phyloP scores from a whole-genome alignment of 2,797 vertebrate genomes.

The Melanotaenia pygmaea region DNA sequence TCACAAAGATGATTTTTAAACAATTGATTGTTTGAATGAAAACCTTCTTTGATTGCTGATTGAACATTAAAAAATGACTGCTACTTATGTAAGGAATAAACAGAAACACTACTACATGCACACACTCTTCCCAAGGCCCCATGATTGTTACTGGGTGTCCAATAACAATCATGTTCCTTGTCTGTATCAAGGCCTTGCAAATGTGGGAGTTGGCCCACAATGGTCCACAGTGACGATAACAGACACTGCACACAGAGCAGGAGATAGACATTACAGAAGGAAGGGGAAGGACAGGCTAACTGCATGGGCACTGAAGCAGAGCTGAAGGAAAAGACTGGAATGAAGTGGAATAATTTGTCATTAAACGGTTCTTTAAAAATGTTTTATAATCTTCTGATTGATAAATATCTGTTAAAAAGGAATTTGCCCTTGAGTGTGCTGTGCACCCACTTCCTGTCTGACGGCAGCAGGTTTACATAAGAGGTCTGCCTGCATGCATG shows the following conservation, averaged over 20 bases:
- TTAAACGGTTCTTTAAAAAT: slow-evolving; percentile 7
- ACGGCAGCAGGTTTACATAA: slow-evolving; percentile 28
- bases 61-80: not conserved
- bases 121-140: slow-evolving; percentile 21
- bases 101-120: slow-evolving; percentile 26
- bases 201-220: slow-evolving; percentile 60
- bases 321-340: slow-evolving; percentile 17
- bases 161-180: slow-evolving; percentile 69
- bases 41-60: not conserved
- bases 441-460: slow-evolving; percentile 49
- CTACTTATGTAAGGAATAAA: not conserved
- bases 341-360: slow-evolving; percentile 27
- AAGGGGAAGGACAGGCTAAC: slow-evolving; percentile 23
- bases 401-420: slow-evolving; percentile 63
- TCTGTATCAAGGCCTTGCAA: slow-evolving; percentile 61
- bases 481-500: slow-evolving; percentile 2
- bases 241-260: slow-evolving; percentile 56
- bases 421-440: slow-evolving; percentile 49
- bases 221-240: slow-evolving; percentile 63
- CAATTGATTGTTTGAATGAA: not conserved
- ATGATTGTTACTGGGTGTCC: slow-evolving; percentile 56
- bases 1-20: not conserved
- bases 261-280: slow-evolving; percentile 54
- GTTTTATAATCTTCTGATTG: slow-evolving; percentile 52
- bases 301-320: slow-evolving; percentile 3